Percentiles rank a stretch among this genome's conserved stretches.
These are phyloP conservation scores for Dolichomitus sp. DNA, from an alignment of 2,888 invertebrate species.

Conservation along the genomic window DNA sequence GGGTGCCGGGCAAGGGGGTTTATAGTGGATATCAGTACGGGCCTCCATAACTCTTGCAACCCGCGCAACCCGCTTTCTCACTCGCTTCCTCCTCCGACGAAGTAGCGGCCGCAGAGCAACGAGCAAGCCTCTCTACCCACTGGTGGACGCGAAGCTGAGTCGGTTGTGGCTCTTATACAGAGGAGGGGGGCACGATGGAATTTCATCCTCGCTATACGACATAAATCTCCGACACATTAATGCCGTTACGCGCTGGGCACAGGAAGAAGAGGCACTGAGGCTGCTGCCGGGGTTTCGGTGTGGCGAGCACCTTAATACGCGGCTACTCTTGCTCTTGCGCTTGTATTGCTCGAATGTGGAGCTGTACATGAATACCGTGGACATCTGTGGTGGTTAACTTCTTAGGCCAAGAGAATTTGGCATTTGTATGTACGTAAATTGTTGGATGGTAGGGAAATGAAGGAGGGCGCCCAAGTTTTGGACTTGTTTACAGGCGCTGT, in stretches of 20 bases:
- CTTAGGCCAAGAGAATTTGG: neutral
- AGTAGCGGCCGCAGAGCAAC: conserved; percentile 48
- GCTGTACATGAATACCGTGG: neutral
- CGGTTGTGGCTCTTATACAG: conserved; percentile 67
- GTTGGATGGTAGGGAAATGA: neutral
- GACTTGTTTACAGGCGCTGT: no score
- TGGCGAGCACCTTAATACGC: conserved; percentile 74
- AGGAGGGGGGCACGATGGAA: conserved; percentile 77
- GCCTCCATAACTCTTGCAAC: conserved; percentile 65
- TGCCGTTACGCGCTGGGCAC: conserved; percentile 74
- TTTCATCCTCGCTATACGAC: conserved; percentile 82
- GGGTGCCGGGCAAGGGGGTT: conserved; percentile 68
- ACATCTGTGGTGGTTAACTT: neutral
- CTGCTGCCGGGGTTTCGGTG: conserved; percentile 64
- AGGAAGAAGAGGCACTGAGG: conserved; percentile 26
- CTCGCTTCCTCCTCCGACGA: conserved; percentile 51
- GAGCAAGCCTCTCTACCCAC: conserved; percentile 32
- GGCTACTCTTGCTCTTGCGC: conserved; percentile 32
- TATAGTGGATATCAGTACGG: conserved; percentile 78
- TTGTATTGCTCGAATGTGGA: conserved; percentile 18
- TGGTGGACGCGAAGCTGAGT: conserved; percentile 40
- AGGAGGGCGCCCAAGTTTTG: neutral
- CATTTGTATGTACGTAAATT: neutral
- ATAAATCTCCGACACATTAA: conserved; percentile 83
- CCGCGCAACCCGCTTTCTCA: conserved; percentile 22